These are phyloP conservation scores for Cryptotermes secundus DNA, from an alignment of 1,140 invertebrate genomes.

Conservation along the genomic window DNA sequence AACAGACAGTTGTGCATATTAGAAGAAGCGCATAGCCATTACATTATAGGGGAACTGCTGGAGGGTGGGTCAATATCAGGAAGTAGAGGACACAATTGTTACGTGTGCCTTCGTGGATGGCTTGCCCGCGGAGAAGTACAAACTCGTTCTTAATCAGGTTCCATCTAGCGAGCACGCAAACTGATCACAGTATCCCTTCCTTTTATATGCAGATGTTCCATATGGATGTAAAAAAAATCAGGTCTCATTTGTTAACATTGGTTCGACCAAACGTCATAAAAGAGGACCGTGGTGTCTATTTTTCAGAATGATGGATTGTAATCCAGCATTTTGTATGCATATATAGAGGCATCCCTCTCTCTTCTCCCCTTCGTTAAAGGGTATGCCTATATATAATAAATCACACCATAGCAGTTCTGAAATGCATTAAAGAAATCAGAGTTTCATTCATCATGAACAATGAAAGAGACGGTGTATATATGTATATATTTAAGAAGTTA, in stretches of 20 bases:
- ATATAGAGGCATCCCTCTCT: background rate
- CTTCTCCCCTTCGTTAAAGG: background rate
- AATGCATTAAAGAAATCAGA: slow-evolving; percentile 12
- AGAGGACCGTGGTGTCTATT: background rate
- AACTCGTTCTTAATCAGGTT: background rate
- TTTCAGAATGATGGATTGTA: slow-evolving; percentile 13
- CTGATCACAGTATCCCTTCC: background rate
- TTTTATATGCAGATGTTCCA: background rate
- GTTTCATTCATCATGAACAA: background rate
- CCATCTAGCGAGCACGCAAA: too few relatives aligned
- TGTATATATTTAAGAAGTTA: background rate
- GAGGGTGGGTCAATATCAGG: background rate
- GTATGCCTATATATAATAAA: background rate
- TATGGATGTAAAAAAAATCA: background rate
- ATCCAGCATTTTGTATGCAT: slow-evolving; percentile 4
- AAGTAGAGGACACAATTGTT: background rate
- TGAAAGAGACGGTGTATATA: background rate
- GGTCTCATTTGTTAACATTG: slow-evolving; percentile 8
- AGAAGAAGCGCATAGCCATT: background rate
- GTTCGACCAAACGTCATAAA: background rate
- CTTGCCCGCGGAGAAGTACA: background rate
- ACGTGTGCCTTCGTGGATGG: background rate
- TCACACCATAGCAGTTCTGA: background rate
- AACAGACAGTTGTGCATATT: background rate
- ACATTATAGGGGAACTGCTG: background rate